Evolutionary conservation across 2,888 invertebrate species (phyloP).

Genomic region (Seladonia tumulorum): DNA sequence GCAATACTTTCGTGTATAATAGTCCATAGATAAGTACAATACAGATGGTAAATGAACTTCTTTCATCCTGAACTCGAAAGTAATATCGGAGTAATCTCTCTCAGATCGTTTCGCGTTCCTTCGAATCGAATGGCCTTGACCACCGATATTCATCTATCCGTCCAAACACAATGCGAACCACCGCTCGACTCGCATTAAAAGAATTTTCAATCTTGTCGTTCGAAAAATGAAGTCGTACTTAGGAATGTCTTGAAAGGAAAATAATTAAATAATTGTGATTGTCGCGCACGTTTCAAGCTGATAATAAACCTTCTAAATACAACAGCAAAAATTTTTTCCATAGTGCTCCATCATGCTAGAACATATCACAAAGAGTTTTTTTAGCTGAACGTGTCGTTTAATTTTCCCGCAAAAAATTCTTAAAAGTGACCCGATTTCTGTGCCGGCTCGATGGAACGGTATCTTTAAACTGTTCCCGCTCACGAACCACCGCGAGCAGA

Average conservation of each 20-base stretch:
- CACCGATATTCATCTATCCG: not conserved
- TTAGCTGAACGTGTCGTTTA: not conserved
- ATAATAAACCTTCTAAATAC: not conserved
- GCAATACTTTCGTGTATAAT: not conserved
- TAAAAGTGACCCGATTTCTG: not conserved
- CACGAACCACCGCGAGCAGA: not conserved
- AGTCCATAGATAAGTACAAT: not conserved
- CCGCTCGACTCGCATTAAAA: not conserved
- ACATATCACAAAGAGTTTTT: not conserved
- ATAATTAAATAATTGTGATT: not conserved
- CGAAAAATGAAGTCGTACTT: not conserved
- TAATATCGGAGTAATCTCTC: not conserved
- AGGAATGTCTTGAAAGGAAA: not conserved
- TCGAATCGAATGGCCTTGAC: not conserved
- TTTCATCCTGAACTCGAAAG: not conserved
- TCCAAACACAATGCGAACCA: not conserved
- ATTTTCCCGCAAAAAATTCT: not conserved
- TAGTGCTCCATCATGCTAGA: not conserved
- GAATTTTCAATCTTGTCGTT: not conserved
- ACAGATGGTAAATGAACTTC: not conserved
- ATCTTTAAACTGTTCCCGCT: not conserved
- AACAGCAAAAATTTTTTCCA: not conserved
- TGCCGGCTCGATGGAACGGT: not conserved
- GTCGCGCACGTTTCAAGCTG: too few species aligned
- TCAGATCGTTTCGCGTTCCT: not conserved